Percentiles rank a stretch among this genome's conserved stretches.
phyloP scores from a whole-genome alignment of 2,797 vertebrate species.

The Fringilla coelebs region DNA sequence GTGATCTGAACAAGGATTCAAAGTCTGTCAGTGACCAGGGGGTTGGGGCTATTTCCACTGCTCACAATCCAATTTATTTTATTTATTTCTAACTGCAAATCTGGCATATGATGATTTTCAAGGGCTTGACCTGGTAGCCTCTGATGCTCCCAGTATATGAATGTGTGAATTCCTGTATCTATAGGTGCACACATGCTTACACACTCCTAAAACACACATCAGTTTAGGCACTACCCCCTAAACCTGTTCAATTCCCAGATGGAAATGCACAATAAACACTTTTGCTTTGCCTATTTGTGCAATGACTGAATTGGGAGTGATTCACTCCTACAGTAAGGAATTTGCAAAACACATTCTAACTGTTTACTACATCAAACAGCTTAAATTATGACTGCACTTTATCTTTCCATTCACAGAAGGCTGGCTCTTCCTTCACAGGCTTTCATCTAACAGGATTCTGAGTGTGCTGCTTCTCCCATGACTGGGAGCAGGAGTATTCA shows the following conservation, averaged over 20 bases:
- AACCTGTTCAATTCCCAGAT: background rate
- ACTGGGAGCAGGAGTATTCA: background rate
- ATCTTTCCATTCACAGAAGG: slow-evolving; percentile 30
- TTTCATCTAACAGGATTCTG: background rate
- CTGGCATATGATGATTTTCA: background rate
- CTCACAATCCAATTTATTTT: background rate
- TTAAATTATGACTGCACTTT: slow-evolving; percentile 30
- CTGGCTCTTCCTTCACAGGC: background rate
- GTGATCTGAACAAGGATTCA: background rate
- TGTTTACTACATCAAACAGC: slow-evolving; percentile 6
- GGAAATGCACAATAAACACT: background rate
- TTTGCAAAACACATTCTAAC: background rate
- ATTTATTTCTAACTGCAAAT: background rate
- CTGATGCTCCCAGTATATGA: background rate
- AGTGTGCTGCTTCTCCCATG: background rate
- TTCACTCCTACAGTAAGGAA: background rate
- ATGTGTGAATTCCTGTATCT: background rate
- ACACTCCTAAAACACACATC: background rate
- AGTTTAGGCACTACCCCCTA: background rate
- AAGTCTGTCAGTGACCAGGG: background rate
- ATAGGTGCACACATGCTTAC: accelerated
- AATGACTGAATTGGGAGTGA: background rate
- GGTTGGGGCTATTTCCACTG: background rate
- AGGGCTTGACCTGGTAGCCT: background rate
- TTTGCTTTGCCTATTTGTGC: background rate